Conservation (phyloP, 1,140 invertebrate species). For the Cotesia chilonis region DNA sequence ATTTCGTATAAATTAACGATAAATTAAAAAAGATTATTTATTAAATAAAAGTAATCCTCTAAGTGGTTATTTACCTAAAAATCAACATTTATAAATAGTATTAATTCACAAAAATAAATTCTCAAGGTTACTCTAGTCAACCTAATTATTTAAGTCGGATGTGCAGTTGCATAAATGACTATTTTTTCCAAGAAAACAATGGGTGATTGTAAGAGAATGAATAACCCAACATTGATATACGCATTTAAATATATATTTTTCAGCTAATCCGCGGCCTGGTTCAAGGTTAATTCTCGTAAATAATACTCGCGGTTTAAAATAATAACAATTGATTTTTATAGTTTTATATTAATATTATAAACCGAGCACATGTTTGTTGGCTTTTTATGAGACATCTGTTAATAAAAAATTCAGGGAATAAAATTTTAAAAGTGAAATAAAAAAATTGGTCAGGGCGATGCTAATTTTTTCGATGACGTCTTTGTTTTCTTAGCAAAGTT, state of each 20-base stretch:
- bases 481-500: background rate
- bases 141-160: conserved; percentile 5
- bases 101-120: background rate
- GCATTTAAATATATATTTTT: background rate
- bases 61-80: too few relatives aligned
- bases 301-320: background rate
- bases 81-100: too few relatives aligned
- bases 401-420: conserved; percentile 8
- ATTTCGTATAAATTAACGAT: too few relatives aligned
- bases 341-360: background rate
- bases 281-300: background rate
- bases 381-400: background rate
- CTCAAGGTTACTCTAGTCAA: conserved; percentile 20
- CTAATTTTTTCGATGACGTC: conserved; percentile 28
- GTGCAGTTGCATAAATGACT: background rate
- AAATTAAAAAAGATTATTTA: too few relatives aligned
- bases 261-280: background rate
- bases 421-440: background rate
- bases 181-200: conserved; percentile 24
- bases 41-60: too few relatives aligned
- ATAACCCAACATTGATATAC: conserved; percentile 6
- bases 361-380: background rate
- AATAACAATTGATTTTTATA: background rate
- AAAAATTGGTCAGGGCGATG: conserved; percentile 1
- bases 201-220: conserved; percentile 15